Percentiles rank a stretch among this genome's conserved stretches.
Conservation (phyloP, 2,888 invertebrate species). For the Acanthosoma haemorrhoidale region DNA sequence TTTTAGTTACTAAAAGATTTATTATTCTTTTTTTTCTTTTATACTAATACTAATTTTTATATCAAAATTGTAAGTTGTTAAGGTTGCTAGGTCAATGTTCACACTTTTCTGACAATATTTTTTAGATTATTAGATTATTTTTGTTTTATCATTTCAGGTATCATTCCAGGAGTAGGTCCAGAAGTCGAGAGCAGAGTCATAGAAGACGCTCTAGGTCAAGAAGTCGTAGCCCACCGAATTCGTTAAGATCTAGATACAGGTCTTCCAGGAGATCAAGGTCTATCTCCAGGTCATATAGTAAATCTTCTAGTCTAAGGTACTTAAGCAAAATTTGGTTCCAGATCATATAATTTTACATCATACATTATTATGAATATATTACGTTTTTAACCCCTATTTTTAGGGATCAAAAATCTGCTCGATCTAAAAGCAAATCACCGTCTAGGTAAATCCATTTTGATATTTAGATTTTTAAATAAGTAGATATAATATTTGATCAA, state of each 20-base stretch:
- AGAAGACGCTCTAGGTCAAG: conserved; percentile 39
- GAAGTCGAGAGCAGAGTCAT: conserved; percentile 33
- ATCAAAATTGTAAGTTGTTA: no score
- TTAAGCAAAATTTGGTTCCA: neutral
- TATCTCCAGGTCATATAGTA: conserved; percentile 40
- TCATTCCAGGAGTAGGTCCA: conserved; percentile 41
- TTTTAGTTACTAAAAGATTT: no score
- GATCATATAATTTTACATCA: neutral
- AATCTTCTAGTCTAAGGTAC: conserved; percentile 44
- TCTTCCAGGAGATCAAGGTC: conserved; percentile 20
- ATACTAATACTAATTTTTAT: no score
- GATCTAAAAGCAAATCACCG: conserved; percentile 43
- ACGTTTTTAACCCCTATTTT: neutral
- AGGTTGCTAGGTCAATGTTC: no score
- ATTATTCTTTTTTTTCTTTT: no score
- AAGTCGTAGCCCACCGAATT: conserved; percentile 42
- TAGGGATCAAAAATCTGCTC: conserved; percentile 41
- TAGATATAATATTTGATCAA: neutral
- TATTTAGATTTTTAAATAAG: neutral
- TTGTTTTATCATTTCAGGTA: conserved; percentile 6
- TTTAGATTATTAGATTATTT: neutral
- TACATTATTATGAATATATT: neutral
- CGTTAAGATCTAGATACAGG: conserved; percentile 16
- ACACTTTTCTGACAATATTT: no score
- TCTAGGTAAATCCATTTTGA: conserved; percentile 19